Evolutionary conservation across 2,113 vertebrate genomes (phyloP).

Genomic region (Zapus hudsonius): DNA sequence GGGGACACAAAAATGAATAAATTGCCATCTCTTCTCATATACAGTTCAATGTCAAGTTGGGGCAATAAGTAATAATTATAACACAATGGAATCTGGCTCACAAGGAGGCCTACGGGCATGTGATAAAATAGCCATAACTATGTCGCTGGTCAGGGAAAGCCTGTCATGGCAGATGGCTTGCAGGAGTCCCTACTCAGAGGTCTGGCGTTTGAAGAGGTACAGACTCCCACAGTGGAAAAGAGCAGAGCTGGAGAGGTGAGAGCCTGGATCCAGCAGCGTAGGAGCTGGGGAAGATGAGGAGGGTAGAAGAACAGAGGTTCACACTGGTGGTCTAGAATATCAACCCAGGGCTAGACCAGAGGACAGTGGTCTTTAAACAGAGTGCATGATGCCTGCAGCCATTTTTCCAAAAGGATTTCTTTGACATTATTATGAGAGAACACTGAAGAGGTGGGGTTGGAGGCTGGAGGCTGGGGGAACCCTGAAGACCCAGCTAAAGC

Average conservation of each 20-base stretch:
- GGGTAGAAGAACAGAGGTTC: background rate
- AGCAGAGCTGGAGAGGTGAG: background rate
- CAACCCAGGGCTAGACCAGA: fast-evolving
- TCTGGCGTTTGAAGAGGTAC: background rate
- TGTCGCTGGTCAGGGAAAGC: background rate
- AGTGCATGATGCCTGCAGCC: background rate
- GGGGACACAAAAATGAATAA: background rate
- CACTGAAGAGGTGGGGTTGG: background rate
- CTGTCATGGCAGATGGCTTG: background rate
- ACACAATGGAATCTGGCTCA: background rate
- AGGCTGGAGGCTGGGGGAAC: too few relatives aligned
- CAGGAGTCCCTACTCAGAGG: background rate
- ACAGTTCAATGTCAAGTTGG: background rate
- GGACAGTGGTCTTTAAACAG: background rate
- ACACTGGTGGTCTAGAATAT: background rate
- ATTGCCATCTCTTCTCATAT: background rate
- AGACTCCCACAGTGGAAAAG: background rate
- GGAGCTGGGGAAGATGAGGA: background rate
- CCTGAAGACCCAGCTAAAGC: background rate
- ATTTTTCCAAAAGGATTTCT: background rate
- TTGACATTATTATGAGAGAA: background rate
- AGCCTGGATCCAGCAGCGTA: background rate
- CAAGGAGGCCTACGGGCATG: fast-evolving
- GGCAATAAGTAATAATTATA: background rate
- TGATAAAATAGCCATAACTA: background rate